Base-by-base conservation (phyloP, 2,113 vertebrate species). In the Macaca nemestrina region DNA sequence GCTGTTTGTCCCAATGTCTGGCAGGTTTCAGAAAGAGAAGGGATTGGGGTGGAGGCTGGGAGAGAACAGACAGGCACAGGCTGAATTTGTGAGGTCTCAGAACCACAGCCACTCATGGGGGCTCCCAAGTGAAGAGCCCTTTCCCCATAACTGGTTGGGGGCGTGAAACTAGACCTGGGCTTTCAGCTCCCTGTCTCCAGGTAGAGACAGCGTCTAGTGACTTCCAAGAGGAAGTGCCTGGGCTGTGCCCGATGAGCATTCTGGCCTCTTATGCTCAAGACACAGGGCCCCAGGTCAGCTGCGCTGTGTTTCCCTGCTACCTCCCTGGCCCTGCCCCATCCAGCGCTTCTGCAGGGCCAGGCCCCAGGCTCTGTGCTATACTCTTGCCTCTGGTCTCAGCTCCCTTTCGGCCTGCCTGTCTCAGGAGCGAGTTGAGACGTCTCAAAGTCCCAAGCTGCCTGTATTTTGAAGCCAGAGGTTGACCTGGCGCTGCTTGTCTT, bases 61-160 rank as follows among this genome's bases (percentile, higher is more conserved):
- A 67, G 14, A 13, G 61, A 10, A 17, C 35, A 13, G 57, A 45
- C 0, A 32, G 35, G 50, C 23, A 35, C 12, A 30, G n/a, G 81
- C 59, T 50, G 35, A 30, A 30, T 30, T 2, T 32, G 43, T n/a
- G 27, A 57, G n/a, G 43, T 38, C 81, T 11, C 17, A 90, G 93
- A 35, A 14, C 22, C 32, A 6, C 4, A 1, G 17, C 8, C 20
- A 4, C 6, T 4, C 2, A 1, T 2, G 35, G 78, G 38, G 45
- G 12, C 22, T 80, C 59, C 52, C 43, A 18, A 13, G 57, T 38
- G 76, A 95, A 48, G 18, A 23, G 6, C 1, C 9, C 23, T 78
- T 40, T 48, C 61, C 7, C 20, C 7, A 55, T 40, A 45, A 35
- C 14, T 30, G 43, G 22, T 10, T 12, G 68, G 32, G 3, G 76